These are phyloP conservation scores for Neolamprologus longior DNA, from an alignment of 2,113 vertebrate species.

Conservation along the genomic window DNA sequence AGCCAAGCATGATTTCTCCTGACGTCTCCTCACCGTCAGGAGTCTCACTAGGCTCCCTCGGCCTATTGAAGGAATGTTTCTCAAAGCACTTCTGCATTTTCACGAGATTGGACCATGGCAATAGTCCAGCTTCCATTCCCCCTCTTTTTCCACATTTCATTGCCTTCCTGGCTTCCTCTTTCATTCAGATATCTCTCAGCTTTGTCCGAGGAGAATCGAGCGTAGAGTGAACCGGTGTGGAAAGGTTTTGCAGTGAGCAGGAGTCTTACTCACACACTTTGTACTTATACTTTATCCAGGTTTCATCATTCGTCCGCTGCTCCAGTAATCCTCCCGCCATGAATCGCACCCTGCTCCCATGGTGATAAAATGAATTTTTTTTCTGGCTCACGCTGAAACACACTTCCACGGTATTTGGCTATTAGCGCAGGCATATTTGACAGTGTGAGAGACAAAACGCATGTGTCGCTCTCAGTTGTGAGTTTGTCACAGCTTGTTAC, in stretches of 20 bases:
- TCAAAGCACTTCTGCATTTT: slow-evolving; percentile 53
- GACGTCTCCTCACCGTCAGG: slow-evolving; percentile 34
- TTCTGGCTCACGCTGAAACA: not conserved
- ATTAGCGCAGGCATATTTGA: slow-evolving; percentile 1
- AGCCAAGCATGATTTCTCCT: slow-evolving; percentile 54
- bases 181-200: slow-evolving; percentile 20
- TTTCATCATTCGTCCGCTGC: slow-evolving; percentile 15
- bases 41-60: slow-evolving; percentile 1
- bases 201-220: slow-evolving; percentile 2
- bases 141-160: slow-evolving; percentile 38
- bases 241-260: not conserved
- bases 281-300: slow-evolving; percentile 1
- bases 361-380: not conserved
- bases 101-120: slow-evolving; percentile 45
- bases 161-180: slow-evolving; percentile 16
- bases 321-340: slow-evolving; percentile 12
- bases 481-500: slow-evolving; percentile 43
- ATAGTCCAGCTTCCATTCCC: slow-evolving; percentile 20
- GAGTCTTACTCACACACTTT: not conserved
- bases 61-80: slow-evolving; percentile 45
- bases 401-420: not conserved
- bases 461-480: slow-evolving; percentile 5
- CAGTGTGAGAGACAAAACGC: slow-evolving; percentile 39
- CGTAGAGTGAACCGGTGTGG: not conserved
- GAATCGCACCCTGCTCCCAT: not conserved